A percentile compares a stretch with the other conserved stretches of the same genome.
Conservation (phyloP, 2,113 vertebrate species). For the Paradisaea rubra region DNA sequence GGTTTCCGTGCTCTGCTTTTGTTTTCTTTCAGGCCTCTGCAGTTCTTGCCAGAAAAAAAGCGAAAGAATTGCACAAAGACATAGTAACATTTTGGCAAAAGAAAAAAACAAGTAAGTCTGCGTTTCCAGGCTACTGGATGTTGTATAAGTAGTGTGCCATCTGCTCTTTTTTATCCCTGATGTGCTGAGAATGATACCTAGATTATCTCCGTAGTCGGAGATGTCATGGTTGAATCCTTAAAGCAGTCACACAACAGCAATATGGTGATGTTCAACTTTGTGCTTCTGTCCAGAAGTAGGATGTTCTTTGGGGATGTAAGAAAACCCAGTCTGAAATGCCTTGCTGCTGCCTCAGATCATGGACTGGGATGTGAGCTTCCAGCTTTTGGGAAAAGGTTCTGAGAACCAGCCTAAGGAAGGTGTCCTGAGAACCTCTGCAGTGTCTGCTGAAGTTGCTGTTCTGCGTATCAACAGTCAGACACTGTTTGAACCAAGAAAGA, state of each 20-base stretch:
- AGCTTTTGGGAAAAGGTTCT: neutral
- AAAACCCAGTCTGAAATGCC: neutral
- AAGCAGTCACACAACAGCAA: neutral
- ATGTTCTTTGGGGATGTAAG: neutral
- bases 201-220: neutral
- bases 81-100: slow-evolving; percentile 84
- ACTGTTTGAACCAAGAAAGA: neutral
- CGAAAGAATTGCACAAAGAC: slow-evolving; percentile 80
- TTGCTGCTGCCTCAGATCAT: neutral
- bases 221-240: neutral
- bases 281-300: neutral
- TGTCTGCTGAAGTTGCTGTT: neutral
- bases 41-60: slow-evolving; percentile 84
- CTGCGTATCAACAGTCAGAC: rapidly evolving
- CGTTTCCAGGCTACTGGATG: neutral
- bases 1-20: neutral
- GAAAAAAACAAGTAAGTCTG: slow-evolving; percentile 86
- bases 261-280: neutral
- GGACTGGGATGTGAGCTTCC: neutral
- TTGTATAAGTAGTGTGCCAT: rapidly evolving
- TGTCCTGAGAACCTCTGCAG: neutral
- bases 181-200: neutral
- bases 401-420: neutral
- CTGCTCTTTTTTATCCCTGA: neutral
- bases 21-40: slow-evolving; percentile 79